phyloP scores from a whole-genome alignment of 2,797 vertebrate genomes.

The Nasua narica region DNA sequence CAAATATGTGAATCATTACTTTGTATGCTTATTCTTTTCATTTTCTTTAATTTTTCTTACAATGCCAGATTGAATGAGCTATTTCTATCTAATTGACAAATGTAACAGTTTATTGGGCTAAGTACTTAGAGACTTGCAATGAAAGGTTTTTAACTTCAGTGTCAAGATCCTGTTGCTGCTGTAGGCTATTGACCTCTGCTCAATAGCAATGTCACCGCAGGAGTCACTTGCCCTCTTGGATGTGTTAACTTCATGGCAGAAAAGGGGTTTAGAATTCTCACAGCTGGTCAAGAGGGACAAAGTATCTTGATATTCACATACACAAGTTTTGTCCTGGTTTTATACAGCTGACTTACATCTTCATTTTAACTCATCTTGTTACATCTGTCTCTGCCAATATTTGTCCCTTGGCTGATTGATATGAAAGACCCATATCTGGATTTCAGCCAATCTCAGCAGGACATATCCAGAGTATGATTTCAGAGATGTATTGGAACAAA shows the following conservation, averaged over 20 bases:
- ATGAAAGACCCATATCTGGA: rapidly evolving
- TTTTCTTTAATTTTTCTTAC: background rate
- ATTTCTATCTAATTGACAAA: conserved; percentile 52
- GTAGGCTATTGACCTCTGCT: background rate
- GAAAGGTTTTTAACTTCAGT: background rate
- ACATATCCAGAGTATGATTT: background rate
- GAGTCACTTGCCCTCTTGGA: background rate
- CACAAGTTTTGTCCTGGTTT: background rate
- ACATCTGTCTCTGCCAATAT: background rate
- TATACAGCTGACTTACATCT: background rate
- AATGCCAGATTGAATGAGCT: background rate
- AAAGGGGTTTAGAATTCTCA: background rate
- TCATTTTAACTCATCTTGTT: background rate
- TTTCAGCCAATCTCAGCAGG: background rate
- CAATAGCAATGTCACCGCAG: conserved; percentile 2
- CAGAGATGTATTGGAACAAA: background rate
- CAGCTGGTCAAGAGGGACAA: background rate
- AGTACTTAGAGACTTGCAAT: background rate
- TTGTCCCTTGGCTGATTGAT: background rate
- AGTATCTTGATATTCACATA: background rate
- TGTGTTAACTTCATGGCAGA: background rate
- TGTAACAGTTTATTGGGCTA: background rate
- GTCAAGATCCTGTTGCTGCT: background rate
- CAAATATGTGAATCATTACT: background rate
- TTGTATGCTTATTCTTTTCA: background rate